These are phyloP conservation scores for Eustalomyia histrio DNA, from an alignment of 2,888 invertebrate genomes.

Conservation along the genomic window DNA sequence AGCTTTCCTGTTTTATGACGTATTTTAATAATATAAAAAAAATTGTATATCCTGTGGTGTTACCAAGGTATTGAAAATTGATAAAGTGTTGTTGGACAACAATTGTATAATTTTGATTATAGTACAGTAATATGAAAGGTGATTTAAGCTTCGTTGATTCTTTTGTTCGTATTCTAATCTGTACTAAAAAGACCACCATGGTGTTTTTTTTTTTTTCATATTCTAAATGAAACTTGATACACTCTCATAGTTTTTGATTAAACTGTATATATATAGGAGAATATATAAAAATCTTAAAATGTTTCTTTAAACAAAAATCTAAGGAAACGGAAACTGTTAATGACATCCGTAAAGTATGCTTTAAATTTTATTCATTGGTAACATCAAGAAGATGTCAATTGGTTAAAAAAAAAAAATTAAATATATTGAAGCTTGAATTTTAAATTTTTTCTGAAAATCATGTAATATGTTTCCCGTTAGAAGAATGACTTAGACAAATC, in stretches of 20 bases:
- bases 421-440: no score
- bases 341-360: conserved; percentile 65
- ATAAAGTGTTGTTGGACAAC: conserved; percentile 63
- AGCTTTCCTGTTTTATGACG: conserved; percentile 51
- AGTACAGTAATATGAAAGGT: conserved; percentile 41
- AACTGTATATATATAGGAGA: not conserved
- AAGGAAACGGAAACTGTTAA: conserved; percentile 68
- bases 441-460: no score
- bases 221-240: conserved; percentile 30
- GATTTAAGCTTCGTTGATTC: conserved; percentile 64
- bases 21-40: conserved; percentile 5
- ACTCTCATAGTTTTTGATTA: conserved; percentile 11
- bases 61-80: conserved; percentile 63
- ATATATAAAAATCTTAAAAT: not conserved
- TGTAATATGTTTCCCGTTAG: no score
- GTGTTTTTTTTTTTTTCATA: conserved; percentile 63
- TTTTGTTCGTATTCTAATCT: conserved; percentile 53
- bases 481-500: no score
- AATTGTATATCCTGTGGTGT: conserved; percentile 56
- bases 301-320: conserved; percentile 20
- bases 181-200: conserved; percentile 63
- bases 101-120: conserved; percentile 6
- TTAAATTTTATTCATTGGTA: conserved; percentile 14
- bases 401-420: no score
- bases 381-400: no score